Evolutionary conservation across 1,140 invertebrate species (phyloP), one percentile per base, ranked within the genome.

Genomic region (Ceratina calcarata): DNA sequence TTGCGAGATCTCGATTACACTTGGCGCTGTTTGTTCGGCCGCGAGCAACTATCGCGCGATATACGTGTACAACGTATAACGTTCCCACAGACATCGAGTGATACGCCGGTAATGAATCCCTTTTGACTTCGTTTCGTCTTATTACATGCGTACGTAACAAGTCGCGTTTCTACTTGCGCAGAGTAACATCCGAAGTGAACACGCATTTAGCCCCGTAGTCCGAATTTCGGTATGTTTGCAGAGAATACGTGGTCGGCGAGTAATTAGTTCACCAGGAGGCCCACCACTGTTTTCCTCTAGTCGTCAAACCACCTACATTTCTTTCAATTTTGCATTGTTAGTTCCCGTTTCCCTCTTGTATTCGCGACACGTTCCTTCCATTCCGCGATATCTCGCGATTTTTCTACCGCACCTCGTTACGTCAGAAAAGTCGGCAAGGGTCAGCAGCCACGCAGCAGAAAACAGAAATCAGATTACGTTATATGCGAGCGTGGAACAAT

Each of bases 1-100:
- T 77, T 71, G 67, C 57, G 27, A 57, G 32, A 78, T 65, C 58
- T 78, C 68, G 66, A 77, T 77, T 70, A 16, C 65, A 32, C 57
- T 68, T 15, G n/a, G 45, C 32, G 18, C 1, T 65, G 32, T 72
- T 72, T 72, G 32, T 49, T 72, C 45, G n/a, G 0, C 22, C 55
- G 12, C 0, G 18, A 18, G 20, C 20, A 24, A n/a, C 24, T 62
- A 7, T 49, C 53, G n/a, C 8, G 18, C n/a, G 55, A n/a, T 57
- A 7, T n/a, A 18, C 55, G 16, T 6, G 55, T 13, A 57, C 12
- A 7, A 10, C 37, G 37, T 45, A 45, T 7, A 7, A 45, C 37
- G 53, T 55, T 55, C 16, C 53, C 4, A 18, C 53, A 3, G 15
- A 55, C 53, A 13, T 2, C 18, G 16, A 20, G 18, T 58, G 57